Evolutionary conservation across 2,113 vertebrate species (phyloP).

Genomic region (Saccopteryx bilineata): DNA sequence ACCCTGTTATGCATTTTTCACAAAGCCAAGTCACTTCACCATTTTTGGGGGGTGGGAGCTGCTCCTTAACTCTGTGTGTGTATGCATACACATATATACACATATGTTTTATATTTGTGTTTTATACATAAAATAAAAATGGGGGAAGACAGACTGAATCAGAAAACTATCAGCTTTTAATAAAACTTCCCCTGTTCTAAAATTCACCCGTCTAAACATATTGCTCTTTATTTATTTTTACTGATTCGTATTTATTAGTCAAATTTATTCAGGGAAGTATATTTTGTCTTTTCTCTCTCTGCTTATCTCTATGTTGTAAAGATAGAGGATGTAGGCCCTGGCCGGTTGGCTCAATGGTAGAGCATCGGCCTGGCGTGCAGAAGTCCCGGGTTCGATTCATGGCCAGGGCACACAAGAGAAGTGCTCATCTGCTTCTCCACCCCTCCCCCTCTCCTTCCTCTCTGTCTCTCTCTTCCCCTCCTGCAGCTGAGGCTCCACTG

Average conservation of each 20-base stretch:
- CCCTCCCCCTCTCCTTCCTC: too few species aligned
- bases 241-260: constrained; percentile 51
- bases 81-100: not conserved
- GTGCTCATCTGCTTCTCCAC: too few species aligned
- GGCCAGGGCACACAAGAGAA: too few species aligned
- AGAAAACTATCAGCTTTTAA: constrained; percentile 70
- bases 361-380: too few species aligned
- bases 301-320: not conserved
- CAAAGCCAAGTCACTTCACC: constrained; percentile 29
- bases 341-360: too few species aligned
- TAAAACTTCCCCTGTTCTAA: constrained; percentile 50
- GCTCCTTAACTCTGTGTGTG: constrained; percentile 48
- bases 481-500: too few species aligned
- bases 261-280: constrained; percentile 49
- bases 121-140: not conserved
- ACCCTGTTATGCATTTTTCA: constrained; percentile 39
- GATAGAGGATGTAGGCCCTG: not conserved
- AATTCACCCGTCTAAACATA: constrained; percentile 64
- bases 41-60: constrained; percentile 27
- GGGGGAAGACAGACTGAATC: constrained; percentile 25
- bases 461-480: too few species aligned
- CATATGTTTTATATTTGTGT: not conserved
- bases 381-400: too few species aligned
- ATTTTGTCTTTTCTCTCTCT: not conserved
- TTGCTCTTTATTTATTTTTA: constrained; percentile 63